These are phyloP conservation scores for Drosophila yakuba DNA, from an alignment of 1,140 invertebrate species.

Conservation along the genomic window DNA sequence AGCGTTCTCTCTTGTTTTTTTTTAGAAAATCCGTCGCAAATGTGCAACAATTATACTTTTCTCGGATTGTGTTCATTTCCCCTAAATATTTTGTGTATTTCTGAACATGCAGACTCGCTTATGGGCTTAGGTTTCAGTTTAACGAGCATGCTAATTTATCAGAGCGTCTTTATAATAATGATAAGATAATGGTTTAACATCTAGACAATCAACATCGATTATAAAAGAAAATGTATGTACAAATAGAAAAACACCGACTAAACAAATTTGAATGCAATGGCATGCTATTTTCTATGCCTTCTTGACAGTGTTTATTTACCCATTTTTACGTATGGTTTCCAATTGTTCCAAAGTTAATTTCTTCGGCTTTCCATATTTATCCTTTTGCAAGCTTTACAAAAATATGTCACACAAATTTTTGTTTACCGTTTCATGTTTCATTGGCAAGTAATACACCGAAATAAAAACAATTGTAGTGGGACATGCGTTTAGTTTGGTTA, in stretches of 20 bases:
- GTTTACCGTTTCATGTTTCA: slow-evolving; percentile 54
- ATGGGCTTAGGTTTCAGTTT: slow-evolving; percentile 22
- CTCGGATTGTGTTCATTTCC: neutral
- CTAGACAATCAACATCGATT: slow-evolving; percentile 40
- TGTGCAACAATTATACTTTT: neutral
- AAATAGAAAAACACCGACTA: slow-evolving; percentile 61
- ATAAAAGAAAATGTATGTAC: slow-evolving; percentile 47
- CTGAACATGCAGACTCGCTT: slow-evolving; percentile 9
- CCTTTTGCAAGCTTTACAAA: slow-evolving; percentile 94
- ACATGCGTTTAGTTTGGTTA: slow-evolving; percentile 40
- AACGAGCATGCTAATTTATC: slow-evolving; percentile 56
- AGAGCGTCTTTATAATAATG: slow-evolving; percentile 23
- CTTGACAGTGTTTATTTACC: slow-evolving; percentile 88
- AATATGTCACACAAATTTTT: slow-evolving; percentile 85
- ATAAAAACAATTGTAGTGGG: slow-evolving; percentile 22
- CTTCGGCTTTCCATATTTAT: slow-evolving; percentile 94
- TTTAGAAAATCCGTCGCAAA: neutral
- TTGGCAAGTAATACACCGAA: slow-evolving; percentile 40
- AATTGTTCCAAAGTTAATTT: slow-evolving; percentile 94
- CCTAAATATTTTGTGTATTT: neutral
- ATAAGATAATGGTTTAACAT: slow-evolving; percentile 34
- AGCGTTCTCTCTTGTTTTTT: too few species aligned
- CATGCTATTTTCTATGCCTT: slow-evolving; percentile 47
- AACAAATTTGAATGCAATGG: slow-evolving; percentile 53
- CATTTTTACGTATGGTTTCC: slow-evolving; percentile 93